phyloP scores from a whole-genome alignment of 2,888 invertebrate genomes.

The Tetragonisca angustula region DNA sequence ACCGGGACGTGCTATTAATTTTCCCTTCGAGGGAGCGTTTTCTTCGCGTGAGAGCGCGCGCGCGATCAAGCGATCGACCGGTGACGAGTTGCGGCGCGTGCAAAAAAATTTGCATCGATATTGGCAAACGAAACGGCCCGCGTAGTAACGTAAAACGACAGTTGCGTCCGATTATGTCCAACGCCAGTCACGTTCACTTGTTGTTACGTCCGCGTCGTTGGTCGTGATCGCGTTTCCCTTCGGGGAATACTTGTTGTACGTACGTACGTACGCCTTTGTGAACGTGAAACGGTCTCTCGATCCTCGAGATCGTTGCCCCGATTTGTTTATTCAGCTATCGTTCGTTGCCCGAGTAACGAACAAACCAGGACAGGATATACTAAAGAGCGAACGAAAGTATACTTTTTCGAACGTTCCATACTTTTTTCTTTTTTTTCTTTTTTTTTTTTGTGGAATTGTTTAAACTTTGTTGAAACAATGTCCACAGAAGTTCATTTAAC shows the following conservation, averaged over 20 bases:
- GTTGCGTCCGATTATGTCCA: slow-evolving; percentile 1
- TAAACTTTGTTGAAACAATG: no score
- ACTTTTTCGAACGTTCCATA: no score
- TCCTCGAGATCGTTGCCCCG: no score
- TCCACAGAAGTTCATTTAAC: no score
- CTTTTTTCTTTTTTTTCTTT: no score
- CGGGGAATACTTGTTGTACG: neutral
- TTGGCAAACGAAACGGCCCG: slow-evolving; percentile 25
- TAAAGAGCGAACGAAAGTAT: no score
- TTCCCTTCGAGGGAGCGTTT: slow-evolving; percentile 23
- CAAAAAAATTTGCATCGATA: slow-evolving; percentile 57
- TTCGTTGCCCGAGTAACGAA: no score
- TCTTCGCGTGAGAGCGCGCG: neutral
- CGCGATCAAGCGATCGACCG: neutral
- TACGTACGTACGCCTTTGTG: no score
- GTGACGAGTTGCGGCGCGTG: neutral
- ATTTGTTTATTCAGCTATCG: no score
- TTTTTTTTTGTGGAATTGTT: no score
- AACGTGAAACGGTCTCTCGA: no score
- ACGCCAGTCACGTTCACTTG: neutral
- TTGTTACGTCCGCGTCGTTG: neutral
- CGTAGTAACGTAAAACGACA: neutral
- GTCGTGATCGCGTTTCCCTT: neutral
- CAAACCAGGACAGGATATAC: no score
- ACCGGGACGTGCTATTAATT: slow-evolving; percentile 48